Evolutionary conservation across 2,113 vertebrate genomes (phyloP).

Genomic region (Paramormyrops kingsleyae): DNA sequence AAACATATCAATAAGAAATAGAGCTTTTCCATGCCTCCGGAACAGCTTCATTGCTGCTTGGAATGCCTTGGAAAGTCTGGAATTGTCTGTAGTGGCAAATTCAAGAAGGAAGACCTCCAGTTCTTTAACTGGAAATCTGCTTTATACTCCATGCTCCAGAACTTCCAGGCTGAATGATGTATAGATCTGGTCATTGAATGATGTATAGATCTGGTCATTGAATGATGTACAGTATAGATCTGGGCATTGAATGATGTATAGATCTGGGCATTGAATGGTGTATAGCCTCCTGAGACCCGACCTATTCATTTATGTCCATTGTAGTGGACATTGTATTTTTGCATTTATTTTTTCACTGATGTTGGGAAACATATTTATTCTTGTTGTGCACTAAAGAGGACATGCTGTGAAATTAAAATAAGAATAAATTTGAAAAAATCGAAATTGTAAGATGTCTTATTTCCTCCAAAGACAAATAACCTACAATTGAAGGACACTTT

Average conservation of each 20-base stretch:
- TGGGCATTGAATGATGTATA: background rate
- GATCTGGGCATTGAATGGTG: background rate
- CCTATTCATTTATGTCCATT: too few relatives aligned
- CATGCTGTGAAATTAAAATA: too few relatives aligned
- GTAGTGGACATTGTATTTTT: too few relatives aligned
- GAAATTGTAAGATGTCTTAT: too few relatives aligned
- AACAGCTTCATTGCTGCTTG: background rate
- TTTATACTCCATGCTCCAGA: background rate
- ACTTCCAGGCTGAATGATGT: background rate
- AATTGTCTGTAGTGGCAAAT: background rate
- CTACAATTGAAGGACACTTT: too few relatives aligned
- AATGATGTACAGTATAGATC: background rate
- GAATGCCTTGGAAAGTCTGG: background rate
- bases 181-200: background rate
- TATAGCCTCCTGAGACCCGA: too few relatives aligned
- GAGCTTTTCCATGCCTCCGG: background rate
- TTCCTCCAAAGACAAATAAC: too few relatives aligned
- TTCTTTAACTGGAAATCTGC: background rate
- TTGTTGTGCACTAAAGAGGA: too few relatives aligned
- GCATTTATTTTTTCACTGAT: too few relatives aligned
- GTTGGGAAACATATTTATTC: too few relatives aligned
- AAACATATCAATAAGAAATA: background rate
- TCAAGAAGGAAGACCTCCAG: background rate
- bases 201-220: background rate
- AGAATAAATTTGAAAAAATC: too few relatives aligned